phyloP scores from a whole-genome alignment of 2,113 vertebrate genomes.

The Gobiocypris rarus region DNA sequence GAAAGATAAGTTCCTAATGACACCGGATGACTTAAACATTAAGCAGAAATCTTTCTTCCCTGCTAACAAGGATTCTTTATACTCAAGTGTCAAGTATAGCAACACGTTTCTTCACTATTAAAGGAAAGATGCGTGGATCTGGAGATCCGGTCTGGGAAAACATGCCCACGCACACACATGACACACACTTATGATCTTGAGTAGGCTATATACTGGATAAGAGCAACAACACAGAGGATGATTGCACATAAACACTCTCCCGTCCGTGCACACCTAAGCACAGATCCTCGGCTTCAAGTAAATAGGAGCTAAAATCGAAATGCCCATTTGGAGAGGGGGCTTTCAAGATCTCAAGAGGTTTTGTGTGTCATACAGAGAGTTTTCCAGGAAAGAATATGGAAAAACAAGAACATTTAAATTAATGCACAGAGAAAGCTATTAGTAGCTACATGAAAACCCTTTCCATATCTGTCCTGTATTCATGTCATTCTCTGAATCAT shows the following conservation, averaged over 20 bases:
- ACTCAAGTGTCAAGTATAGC: slow-evolving; percentile 39
- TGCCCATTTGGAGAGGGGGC: not conserved
- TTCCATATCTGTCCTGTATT: not conserved
- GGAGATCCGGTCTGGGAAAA: not conserved
- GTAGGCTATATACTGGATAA: slow-evolving; percentile 21
- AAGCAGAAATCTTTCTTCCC: slow-evolving; percentile 22
- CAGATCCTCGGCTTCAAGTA: slow-evolving; percentile 1
- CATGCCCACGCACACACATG: not conserved
- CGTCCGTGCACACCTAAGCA: not conserved
- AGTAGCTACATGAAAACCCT: not conserved
- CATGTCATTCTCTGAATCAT: not conserved
- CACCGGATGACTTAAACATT: slow-evolving; percentile 27
- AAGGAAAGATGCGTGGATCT: slow-evolving; percentile 12
- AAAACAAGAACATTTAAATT: slow-evolving; percentile 26
- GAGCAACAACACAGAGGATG: slow-evolving; percentile 13
- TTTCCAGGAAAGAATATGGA: slow-evolving; percentile 19
- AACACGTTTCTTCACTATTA: slow-evolving; percentile 41
- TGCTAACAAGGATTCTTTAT: slow-evolving; percentile 51
- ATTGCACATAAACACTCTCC: not conserved
- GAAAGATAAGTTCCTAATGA: slow-evolving; percentile 12
- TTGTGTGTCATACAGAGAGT: slow-evolving; percentile 4
- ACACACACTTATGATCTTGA: not conserved
- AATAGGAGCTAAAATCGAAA: slow-evolving; percentile 29
- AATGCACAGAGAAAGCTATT: not conserved
- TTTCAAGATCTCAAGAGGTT: slow-evolving; percentile 35